Base-by-base conservation (phyloP, 1,140 invertebrate genomes). In the Hypothenemus hampei region DNA sequence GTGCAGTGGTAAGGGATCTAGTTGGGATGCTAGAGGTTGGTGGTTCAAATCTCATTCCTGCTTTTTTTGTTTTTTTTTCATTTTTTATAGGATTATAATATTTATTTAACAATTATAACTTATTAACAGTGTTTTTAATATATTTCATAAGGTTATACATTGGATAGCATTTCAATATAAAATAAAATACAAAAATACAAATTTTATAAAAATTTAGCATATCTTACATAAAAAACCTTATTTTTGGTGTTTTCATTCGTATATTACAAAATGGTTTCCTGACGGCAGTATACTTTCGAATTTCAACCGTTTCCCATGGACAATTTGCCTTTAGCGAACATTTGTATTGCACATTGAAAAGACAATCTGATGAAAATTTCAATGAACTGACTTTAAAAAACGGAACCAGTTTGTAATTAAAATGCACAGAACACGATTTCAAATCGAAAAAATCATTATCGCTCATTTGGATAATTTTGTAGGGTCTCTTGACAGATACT, bases 381-480 rank as follows among this genome's bases (percentile, higher is more conserved):
- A 2, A 16, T 8, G 20, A 1, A 21, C 5, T 2, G 20, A 45
- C 54, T 55, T 54, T 46, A 16, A 21, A 24, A 44, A 55, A 58
- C 37, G 40, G 57, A 22, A 58, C 21, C 11, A 19, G 10, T 15
- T 54, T 54, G 37, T 54, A 58, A 54, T 58, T 40, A 18, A 20
- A 54, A 37, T 15, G 10, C 36, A 22, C 11, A 40, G 45, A 19
- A 51, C 24, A 47, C 31, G 44, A 23, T 37, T 58, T 44, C 41
- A 31, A 62, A 40, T 59, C 43, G 21, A 39, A 37, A 39, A 62
- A 62, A 23, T 56, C 18, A 21, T 13, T 19, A n/a, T 11, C 20
- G 18, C 13, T 23, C 41, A 59, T 57, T 45, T 62, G 51, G 10
- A 59, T 41, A 31, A 59, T 47, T 40, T 45, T 57, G 29, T n/a